phyloP scores from a whole-genome alignment of 1,140 invertebrate genomes.

The Zaprionus kolodkinae region DNA sequence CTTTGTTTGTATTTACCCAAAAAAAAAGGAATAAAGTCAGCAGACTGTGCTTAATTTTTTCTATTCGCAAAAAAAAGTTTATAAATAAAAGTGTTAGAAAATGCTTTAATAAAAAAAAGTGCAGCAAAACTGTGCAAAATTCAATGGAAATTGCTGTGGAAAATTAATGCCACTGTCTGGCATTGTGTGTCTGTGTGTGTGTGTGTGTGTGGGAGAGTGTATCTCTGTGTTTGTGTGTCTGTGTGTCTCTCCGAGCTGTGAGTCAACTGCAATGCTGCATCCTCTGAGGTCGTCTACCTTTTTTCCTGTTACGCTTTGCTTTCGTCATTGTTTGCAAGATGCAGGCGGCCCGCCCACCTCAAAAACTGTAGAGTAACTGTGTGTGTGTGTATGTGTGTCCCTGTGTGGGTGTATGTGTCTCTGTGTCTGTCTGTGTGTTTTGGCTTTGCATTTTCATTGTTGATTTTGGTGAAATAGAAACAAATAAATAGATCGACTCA shows the following conservation, averaged over 20 bases:
- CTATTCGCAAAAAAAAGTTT: constrained; percentile 8
- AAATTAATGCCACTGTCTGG: not conserved
- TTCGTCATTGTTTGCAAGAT: constrained; percentile 53
- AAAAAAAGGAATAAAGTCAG: constrained; percentile 38
- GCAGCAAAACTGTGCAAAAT: constrained; percentile 2
- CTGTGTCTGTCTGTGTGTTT: constrained; percentile 10
- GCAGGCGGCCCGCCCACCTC: not conserved
- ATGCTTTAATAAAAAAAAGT: constrained; percentile 31
- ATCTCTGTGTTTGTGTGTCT: constrained; percentile 3
- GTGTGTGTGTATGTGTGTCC: constrained; percentile 14
- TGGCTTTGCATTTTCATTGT: constrained; percentile 28
- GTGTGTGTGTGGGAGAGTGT: not conserved
- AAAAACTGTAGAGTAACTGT: too few species aligned
- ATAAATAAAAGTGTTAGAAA: constrained; percentile 22
- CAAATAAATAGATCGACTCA: constrained; percentile 9
- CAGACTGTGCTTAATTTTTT: constrained; percentile 58
- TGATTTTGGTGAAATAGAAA: constrained; percentile 5
- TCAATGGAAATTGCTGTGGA: not conserved
- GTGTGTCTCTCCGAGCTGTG: constrained; percentile 10
- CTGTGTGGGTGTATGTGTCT: constrained; percentile 9
- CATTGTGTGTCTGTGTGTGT: not conserved
- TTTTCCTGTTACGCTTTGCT: constrained; percentile 50
- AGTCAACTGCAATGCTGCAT: constrained; percentile 32
- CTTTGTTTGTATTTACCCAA: constrained; percentile 49
- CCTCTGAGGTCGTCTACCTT: constrained; percentile 71